Conservation (phyloP, 2,888 invertebrate species). For the Apotomis turbidana region DNA sequence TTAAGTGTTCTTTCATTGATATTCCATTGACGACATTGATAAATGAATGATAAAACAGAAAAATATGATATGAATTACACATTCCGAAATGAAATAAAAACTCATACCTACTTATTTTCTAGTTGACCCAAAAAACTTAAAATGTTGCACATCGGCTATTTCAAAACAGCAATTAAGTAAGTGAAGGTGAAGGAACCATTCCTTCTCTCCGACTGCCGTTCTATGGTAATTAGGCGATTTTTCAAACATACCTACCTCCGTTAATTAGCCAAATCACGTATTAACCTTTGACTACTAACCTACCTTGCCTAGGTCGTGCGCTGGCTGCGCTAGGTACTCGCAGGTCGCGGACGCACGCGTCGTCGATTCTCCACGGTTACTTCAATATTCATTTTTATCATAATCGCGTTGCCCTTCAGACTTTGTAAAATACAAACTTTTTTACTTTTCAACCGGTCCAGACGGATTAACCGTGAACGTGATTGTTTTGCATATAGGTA, state of each 20-base stretch:
- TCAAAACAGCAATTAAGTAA: slow-evolving; percentile 40
- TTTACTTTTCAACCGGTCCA: no score
- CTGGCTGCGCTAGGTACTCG: not conserved
- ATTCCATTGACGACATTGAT: not conserved
- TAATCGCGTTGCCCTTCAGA: no score
- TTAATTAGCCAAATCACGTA: slow-evolving; percentile 65
- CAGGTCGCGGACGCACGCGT: slow-evolving; percentile 3
- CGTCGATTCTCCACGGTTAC: not conserved
- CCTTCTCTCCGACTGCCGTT: slow-evolving; percentile 15
- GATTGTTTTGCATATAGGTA: no score
- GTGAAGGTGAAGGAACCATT: slow-evolving; percentile 41
- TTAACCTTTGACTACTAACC: slow-evolving; percentile 59
- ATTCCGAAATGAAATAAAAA: slow-evolving; percentile 5
- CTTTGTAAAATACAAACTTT: no score
- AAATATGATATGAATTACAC: not conserved
- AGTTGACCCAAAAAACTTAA: slow-evolving; percentile 21
- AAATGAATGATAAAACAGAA: not conserved
- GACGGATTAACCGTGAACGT: no score
- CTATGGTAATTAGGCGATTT: slow-evolving; percentile 48
- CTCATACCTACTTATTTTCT: slow-evolving; percentile 10
- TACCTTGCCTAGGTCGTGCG: not conserved
- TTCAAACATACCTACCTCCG: slow-evolving; percentile 48
- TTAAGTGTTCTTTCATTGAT: no score
- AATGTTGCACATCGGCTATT: slow-evolving; percentile 37
- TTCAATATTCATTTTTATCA: no score